These are phyloP conservation scores for Amphimallon solstitiale DNA, from an alignment of 2,888 invertebrate species.

Conservation along the genomic window DNA sequence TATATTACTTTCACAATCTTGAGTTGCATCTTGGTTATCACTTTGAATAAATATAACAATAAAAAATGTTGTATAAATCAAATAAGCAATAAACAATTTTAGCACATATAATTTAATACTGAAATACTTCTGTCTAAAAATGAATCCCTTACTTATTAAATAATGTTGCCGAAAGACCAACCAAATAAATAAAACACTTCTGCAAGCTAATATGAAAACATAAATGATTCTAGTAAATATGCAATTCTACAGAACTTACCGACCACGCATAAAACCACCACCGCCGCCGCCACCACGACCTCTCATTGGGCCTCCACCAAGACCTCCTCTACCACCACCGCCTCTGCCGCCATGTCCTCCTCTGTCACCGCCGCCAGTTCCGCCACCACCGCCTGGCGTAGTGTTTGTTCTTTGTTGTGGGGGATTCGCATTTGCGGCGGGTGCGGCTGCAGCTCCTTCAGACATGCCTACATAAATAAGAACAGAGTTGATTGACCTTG, in stretches of 20 bases:
- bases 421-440: conserved; percentile 33
- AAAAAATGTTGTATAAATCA: too few species aligned
- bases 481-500: conserved; percentile 31
- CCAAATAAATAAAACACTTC: not conserved
- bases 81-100: too few species aligned
- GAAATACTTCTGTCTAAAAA: too few species aligned
- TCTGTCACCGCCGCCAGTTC: conserved; percentile 13
- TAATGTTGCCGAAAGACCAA: too few species aligned
- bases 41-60: too few species aligned
- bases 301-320: conserved; percentile 25
- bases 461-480: conserved; percentile 35
- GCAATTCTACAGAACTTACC: conserved; percentile 35
- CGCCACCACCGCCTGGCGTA: conserved; percentile 19
- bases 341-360: conserved; percentile 10
- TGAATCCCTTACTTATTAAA: too few species aligned
- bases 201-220: not conserved
- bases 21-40: too few species aligned
- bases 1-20: too few species aligned
- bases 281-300: conserved; percentile 33
- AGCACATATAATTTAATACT: too few species aligned
- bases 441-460: conserved; percentile 20
- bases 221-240: too few species aligned
- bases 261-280: conserved; percentile 37
- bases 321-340: conserved; percentile 33
- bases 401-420: conserved; percentile 29